phyloP scores from a whole-genome alignment of 2,113 vertebrate genomes.

The Microtus richardsoni region DNA sequence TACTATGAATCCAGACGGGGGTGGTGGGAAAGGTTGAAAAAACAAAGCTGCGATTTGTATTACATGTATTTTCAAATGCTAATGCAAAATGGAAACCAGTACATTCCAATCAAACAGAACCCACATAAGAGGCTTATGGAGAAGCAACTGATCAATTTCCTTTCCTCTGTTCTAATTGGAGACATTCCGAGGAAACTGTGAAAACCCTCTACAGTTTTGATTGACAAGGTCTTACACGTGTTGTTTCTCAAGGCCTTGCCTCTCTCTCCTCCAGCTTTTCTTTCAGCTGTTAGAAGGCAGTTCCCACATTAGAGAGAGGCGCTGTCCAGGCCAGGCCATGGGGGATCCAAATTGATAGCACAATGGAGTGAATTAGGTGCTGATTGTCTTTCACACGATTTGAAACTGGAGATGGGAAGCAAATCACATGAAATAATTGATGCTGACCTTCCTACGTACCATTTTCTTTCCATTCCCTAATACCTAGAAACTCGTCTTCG shows the following conservation, averaged over 20 bases:
- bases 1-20: background rate
- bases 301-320: conserved; percentile 47
- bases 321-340: background rate
- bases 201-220: background rate
- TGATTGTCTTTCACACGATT: background rate
- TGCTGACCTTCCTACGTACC: background rate
- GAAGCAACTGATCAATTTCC: background rate
- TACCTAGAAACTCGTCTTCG: background rate
- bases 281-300: background rate
- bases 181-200: background rate
- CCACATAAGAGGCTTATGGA: background rate
- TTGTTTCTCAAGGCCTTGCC: background rate
- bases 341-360: conserved; percentile 2
- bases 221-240: background rate
- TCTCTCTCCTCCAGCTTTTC: background rate
- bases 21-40: background rate
- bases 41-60: background rate
- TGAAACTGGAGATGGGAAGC: conserved; percentile 32
- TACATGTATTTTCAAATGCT: conserved; percentile 11
- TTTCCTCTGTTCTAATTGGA: background rate
- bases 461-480: conserved; percentile 34
- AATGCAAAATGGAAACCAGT: conserved; percentile 23
- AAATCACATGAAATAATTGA: conserved; percentile 44
- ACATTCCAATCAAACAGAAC: conserved; percentile 1
- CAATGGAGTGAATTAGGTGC: background rate